phyloP scores from a whole-genome alignment of 2,888 invertebrate species.

The Helleia helle region DNA sequence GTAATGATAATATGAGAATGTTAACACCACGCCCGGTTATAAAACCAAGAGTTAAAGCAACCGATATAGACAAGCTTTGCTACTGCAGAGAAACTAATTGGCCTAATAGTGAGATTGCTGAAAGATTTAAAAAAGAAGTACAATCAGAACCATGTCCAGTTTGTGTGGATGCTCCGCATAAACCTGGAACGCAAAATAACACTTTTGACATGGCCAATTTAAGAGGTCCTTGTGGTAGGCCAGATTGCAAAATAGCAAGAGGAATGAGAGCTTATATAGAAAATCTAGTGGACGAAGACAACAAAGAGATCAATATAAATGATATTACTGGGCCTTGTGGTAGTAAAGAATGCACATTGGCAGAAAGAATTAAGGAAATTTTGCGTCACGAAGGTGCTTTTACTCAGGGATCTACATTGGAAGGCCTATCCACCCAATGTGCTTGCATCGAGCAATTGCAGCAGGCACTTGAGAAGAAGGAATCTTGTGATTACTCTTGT shows the following conservation, averaged over 20 bases:
- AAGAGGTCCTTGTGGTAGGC: slow-evolving; percentile 57
- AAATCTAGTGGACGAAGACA: slow-evolving; percentile 53
- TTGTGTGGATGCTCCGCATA: slow-evolving; percentile 41
- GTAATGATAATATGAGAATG: slow-evolving; percentile 66
- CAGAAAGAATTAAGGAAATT: slow-evolving; percentile 51
- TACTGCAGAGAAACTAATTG: slow-evolving; percentile 54
- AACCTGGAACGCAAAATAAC: slow-evolving; percentile 20
- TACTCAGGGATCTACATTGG: slow-evolving; percentile 28
- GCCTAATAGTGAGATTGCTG: slow-evolving; percentile 49
- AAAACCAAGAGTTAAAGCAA: slow-evolving; percentile 52
- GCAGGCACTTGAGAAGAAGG: slow-evolving; percentile 33
- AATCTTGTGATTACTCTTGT: slow-evolving; percentile 38
- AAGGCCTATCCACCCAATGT: slow-evolving; percentile 58
- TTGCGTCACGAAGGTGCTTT: slow-evolving; percentile 51
- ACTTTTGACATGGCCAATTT: slow-evolving; percentile 55
- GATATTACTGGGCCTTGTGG: slow-evolving; percentile 60
- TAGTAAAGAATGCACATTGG: slow-evolving; percentile 51
- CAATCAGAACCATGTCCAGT: slow-evolving; percentile 47
- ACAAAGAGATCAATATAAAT: slow-evolving; percentile 41
- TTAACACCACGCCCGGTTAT: slow-evolving; percentile 55
- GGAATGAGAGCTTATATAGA: slow-evolving; percentile 54
- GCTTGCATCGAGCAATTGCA: slow-evolving; percentile 53
- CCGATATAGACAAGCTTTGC: slow-evolving; percentile 57
- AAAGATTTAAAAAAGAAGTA: slow-evolving; percentile 46
- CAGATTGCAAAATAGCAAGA: slow-evolving; percentile 60